Base-by-base conservation (phyloP, 2,888 invertebrate species). In the Epirrhoe alternata region DNA sequence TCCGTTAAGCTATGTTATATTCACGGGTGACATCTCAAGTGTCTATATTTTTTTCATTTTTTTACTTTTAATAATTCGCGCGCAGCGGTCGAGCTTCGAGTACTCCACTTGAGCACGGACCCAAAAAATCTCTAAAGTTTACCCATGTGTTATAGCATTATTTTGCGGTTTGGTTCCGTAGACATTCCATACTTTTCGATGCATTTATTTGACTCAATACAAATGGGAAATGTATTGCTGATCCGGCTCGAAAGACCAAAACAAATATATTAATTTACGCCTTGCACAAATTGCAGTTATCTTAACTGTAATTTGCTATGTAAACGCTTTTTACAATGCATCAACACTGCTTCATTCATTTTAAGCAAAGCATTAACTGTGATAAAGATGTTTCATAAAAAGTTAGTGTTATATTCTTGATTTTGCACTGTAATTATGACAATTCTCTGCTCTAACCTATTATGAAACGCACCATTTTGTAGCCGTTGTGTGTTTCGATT, bases 1-100 rank as follows among this genome's bases (percentile, higher is more conserved):
- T 79, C 78, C 78, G 74, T 77, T 80, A 80, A 85, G 82, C 80
- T 82, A 79, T 79, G 85, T 80, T 81, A 83, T 81, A 81, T 83
- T 85, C 77, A 79, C 86, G 84, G 82, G 71, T 82, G 85, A 81
- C 84, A 84, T 85, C 86, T 83, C 67, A 71, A 85, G 87, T 82
- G 83, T 77, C 82, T 79, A 83, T 86, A 81, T 83, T 83, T 87
- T n/a, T 64, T 86, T 86, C 80, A 82, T 87, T 87, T 88, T 86
- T 85, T 89, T 85, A 86, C 86, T 89, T 89, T 89, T 88, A 89
- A 88, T 90, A 91, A 89, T 90, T 92, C 86, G 87, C 91, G 87
- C 90, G 80, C 78, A 80, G 80, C 86, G 86, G 86, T 81, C 86
- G 84, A 51, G 53, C 80, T 73, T 83, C 85, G 82, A 82, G 85